Evolutionary conservation across 1,140 invertebrate species (phyloP).

Genomic region (Euura lappo): DNA sequence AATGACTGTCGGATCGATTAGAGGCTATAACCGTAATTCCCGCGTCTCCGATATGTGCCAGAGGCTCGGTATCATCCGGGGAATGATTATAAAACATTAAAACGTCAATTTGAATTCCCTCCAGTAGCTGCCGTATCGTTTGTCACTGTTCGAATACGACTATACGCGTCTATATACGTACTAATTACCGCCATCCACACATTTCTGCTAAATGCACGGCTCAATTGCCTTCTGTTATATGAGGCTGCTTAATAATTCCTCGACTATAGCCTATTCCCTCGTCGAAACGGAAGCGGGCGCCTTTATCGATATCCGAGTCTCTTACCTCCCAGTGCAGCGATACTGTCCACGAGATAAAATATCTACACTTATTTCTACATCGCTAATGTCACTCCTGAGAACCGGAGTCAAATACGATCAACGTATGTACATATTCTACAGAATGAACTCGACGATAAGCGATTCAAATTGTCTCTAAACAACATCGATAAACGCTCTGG

Average conservation of each 20-base stretch:
- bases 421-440: too few relatives aligned
- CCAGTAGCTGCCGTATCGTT: background rate
- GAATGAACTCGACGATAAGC: too few relatives aligned
- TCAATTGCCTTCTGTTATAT: background rate
- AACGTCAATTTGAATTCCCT: background rate
- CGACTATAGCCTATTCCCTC: background rate
- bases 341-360: too few relatives aligned
- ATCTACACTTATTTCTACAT: too few relatives aligned
- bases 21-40: slow-evolving; percentile 19
- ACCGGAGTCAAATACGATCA: background rate
- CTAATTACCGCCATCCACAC: background rate
- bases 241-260: background rate
- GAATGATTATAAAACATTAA: slow-evolving; percentile 1
- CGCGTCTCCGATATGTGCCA: background rate
- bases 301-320: background rate
- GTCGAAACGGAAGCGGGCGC: background rate
- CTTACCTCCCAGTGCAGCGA: too few relatives aligned
- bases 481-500: too few relatives aligned
- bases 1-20: slow-evolving; percentile 56
- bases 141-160: background rate
- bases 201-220: background rate
- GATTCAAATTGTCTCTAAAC: too few relatives aligned
- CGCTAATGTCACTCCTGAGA: background rate
- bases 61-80: background rate
- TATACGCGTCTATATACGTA: background rate